A percentile compares a stretch with the other conserved stretches of the same genome.
Conservation (phyloP, 2,888 invertebrate genomes). For the Galerucella pusilla region DNA sequence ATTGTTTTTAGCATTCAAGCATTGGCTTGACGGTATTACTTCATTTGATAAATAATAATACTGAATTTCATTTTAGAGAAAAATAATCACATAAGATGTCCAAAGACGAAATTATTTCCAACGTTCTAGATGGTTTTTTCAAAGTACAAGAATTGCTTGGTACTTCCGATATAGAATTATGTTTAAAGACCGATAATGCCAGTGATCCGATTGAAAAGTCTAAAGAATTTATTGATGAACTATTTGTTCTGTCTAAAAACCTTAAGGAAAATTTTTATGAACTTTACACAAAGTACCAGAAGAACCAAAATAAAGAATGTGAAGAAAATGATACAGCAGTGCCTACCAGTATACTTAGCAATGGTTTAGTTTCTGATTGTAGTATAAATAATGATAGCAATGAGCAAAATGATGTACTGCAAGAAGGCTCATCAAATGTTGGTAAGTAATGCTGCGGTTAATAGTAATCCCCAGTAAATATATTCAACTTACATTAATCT, state of each 20-base stretch:
- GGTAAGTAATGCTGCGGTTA: not conserved
- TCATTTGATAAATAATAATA: not conserved
- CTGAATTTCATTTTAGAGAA: not conserved
- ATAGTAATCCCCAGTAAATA: not conserved
- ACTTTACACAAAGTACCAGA: constrained; percentile 6
- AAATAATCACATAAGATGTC: constrained; percentile 20
- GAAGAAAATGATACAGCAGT: constrained; percentile 10
- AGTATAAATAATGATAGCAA: not conserved
- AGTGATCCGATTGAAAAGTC: constrained; percentile 11
- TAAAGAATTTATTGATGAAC: constrained; percentile 17
- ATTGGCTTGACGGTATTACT: not conserved
- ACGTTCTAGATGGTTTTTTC: constrained; percentile 14
- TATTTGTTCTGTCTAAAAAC: constrained; percentile 14
- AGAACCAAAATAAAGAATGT: not conserved
- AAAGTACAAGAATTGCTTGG: constrained; percentile 8
- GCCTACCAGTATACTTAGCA: not conserved
- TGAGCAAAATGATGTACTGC: not conserved
- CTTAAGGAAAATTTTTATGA: constrained; percentile 20
- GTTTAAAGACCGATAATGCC: not conserved
- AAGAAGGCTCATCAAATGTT: not conserved
- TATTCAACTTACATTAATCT: not conserved
- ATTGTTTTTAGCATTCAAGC: constrained; percentile 11
- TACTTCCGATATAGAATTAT: constrained; percentile 12
- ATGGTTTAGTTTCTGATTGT: not conserved
- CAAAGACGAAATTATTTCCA: constrained; percentile 14